Percentiles rank a stretch among this genome's conserved stretches.
Evolutionary conservation across 2,888 invertebrate genomes (phyloP).

Genomic region (Acrobasis repandana): DNA sequence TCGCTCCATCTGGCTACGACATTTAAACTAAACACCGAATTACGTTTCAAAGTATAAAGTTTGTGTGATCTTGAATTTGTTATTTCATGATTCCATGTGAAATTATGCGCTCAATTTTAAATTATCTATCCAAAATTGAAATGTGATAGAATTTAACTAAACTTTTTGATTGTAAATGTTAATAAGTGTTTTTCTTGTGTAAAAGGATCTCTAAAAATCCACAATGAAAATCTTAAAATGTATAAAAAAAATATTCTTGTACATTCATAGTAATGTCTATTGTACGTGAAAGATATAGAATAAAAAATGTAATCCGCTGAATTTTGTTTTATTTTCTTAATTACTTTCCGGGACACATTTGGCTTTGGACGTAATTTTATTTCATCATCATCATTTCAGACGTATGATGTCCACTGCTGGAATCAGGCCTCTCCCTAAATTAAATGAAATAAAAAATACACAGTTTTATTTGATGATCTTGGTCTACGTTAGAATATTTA

Average conservation of each 20-base stretch:
- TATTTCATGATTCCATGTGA: no score
- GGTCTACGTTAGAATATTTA: no score
- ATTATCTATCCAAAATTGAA: not conserved
- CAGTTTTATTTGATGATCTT: no score
- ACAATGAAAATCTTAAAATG: constrained; percentile 2
- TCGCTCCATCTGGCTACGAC: no score
- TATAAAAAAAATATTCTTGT: constrained; percentile 39
- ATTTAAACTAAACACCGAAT: no score
- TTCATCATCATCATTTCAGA: no score
- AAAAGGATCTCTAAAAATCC: constrained; percentile 9
- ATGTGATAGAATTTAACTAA: not conserved
- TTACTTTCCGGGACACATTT: not conserved
- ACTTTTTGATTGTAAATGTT: not conserved
- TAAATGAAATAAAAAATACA: no score
- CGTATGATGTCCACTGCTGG: no score
- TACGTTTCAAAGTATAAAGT: no score
- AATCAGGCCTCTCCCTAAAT: no score
- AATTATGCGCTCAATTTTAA: not conserved
- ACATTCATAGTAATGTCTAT: constrained; percentile 40
- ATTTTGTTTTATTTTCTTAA: not conserved
- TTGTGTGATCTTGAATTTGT: no score
- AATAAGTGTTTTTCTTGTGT: constrained; percentile 2
- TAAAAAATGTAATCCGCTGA: constrained; percentile 8
- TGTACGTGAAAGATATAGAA: constrained; percentile 36
- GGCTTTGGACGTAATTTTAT: no score